Evolutionary conservation across 2,113 vertebrate species (phyloP), one percentile per base, ranked within the genome.

Genomic region (Spizaetus ornatus): DNA sequence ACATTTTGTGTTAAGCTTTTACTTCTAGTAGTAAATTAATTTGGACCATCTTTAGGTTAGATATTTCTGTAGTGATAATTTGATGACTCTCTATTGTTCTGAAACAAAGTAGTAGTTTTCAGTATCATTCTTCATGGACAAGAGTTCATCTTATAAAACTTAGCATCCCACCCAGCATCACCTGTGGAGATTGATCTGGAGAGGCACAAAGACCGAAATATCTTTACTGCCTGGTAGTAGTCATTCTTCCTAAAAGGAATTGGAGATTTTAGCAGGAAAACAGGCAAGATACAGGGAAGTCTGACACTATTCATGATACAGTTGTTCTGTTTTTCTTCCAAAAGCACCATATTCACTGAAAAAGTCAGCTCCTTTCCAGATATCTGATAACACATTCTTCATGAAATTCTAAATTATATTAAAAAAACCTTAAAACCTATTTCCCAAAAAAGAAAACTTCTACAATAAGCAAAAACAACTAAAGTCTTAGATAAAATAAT

Each of bases 21-120:
- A 8, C 17, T 91, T 65, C 42, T 15, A 40, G 5, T 7, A 56
- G 26, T 58, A 53, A 74, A 27, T 34, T 0, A 69, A 84, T 9
- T 34, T 21, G 16, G 32, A 42, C 10, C 0, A 0, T 19, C 21
- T 74, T 69, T n/a, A 53, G 22, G 38, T 20, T 45, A 29, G 27
- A 13, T 59, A 55, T 63, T 66, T 62, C 32, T 31, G 10, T 62
- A 36, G 29, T 23, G 13, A 43, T 43, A 27, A 88, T 55, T 40
- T 67, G 19, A 32, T 63, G 55, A 36, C 52, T 79, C 13, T 31
- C 61, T 32, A 29, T 26, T 84, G 50, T 55, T 78, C 59, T 76
- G 78, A 78, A 90, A 74, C 42, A 63, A 74, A 87, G 61, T 4
- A 36, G 65, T 22, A 63, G 12, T 52, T 86, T 71, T 79, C 38